Evolutionary conservation across 2,797 vertebrate species (phyloP).

Genomic region (Hyperoplus immaculatus): DNA sequence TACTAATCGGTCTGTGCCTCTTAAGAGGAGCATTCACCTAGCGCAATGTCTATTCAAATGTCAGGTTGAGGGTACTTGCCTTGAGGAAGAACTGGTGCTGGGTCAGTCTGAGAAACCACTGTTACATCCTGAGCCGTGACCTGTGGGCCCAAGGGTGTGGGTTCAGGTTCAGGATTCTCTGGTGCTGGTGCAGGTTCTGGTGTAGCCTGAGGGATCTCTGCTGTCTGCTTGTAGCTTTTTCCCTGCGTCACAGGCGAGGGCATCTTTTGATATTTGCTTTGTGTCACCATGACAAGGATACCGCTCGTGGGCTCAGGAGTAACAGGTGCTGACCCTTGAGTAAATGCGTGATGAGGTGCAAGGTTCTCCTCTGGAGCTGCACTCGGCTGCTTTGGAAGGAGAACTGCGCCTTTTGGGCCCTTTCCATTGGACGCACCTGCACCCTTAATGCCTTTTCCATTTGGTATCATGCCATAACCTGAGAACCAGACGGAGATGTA

Average conservation of each 20-base stretch:
- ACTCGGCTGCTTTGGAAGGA: constrained; percentile 58
- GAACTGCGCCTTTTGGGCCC: constrained; percentile 66
- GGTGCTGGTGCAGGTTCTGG: constrained; percentile 38
- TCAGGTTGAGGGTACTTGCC: constrained; percentile 58
- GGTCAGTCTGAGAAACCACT: constrained; percentile 30
- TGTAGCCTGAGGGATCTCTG: constrained; percentile 26
- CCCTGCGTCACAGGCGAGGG: constrained; percentile 52
- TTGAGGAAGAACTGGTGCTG: constrained; percentile 51
- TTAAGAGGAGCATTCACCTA: neutral
- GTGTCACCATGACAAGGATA: constrained; percentile 53
- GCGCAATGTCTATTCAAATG: neutral
- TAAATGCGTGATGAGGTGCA: constrained; percentile 32
- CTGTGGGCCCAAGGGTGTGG: constrained; percentile 26
- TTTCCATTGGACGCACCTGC: constrained; percentile 48
- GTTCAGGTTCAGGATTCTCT: constrained; percentile 24
- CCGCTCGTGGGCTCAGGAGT: constrained; percentile 42
- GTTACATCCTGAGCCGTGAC: constrained; percentile 17
- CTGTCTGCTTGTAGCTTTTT: constrained; percentile 64
- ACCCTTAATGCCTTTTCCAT: constrained; percentile 61
- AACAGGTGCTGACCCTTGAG: constrained; percentile 21
- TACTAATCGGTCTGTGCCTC: neutral
- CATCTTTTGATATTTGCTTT: constrained; percentile 61
- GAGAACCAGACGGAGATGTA: constrained; percentile 35
- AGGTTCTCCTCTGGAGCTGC: constrained; percentile 40
- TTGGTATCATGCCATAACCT: constrained; percentile 71